These are phyloP conservation scores for Hypsopygia costalis DNA, from an alignment of 2,888 invertebrate species.

Conservation along the genomic window DNA sequence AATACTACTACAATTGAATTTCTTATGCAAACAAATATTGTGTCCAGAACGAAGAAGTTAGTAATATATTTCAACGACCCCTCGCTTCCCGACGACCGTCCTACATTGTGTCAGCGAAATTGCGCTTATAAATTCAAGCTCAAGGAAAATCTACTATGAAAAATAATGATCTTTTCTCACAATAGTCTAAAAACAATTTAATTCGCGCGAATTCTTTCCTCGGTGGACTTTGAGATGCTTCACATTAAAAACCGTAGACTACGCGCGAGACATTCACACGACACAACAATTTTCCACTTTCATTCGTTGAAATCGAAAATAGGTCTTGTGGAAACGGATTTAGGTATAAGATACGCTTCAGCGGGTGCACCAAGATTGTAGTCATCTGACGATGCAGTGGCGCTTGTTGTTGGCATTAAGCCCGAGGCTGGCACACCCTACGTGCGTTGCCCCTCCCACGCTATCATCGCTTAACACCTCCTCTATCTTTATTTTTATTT, in stretches of 20 bases:
- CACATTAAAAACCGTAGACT: conserved; percentile 67
- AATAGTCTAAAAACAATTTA: conserved; percentile 31
- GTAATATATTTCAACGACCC: too few species aligned
- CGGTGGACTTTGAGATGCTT: conserved; percentile 58
- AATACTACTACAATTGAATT: too few species aligned
- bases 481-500: conserved; percentile 52
- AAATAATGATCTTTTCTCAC: conserved; percentile 34
- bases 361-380: conserved; percentile 30
- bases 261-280: conserved; percentile 62
- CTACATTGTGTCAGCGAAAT: conserved; percentile 1
- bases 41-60: too few species aligned
- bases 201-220: conserved; percentile 47
- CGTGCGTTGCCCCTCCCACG: conserved; percentile 47
- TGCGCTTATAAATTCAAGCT: conserved; percentile 20
- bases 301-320: conserved; percentile 26
- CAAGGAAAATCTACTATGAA: conserved; percentile 23
- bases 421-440: conserved; percentile 58
- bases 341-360: conserved; percentile 26
- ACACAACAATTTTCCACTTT: conserved; percentile 32
- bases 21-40: too few species aligned
- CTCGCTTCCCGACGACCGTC: too few species aligned
- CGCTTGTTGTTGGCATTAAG: conserved; percentile 70
- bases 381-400: conserved; percentile 62
- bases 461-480: conserved; percentile 50
- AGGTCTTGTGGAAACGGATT: conserved; percentile 34